Evolutionary conservation across 2,888 invertebrate genomes (phyloP).

Genomic region (Iphiclides podalirius): DNA sequence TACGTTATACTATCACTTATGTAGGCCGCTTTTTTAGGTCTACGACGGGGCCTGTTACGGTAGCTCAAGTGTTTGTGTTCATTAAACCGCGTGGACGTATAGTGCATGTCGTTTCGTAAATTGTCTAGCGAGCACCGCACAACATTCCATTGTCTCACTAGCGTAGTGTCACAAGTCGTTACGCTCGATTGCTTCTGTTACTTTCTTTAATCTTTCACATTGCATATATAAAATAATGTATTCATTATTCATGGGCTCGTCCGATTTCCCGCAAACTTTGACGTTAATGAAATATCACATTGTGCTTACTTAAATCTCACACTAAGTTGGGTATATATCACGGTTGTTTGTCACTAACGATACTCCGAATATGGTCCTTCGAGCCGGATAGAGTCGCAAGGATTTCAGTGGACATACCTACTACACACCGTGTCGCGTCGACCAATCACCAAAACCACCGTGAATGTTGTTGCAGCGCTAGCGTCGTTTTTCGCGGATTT

Average conservation of each 20-base stretch:
- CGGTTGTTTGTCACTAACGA: background rate
- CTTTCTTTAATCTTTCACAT: background rate
- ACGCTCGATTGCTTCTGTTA: background rate
- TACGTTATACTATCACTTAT: too few relatives aligned
- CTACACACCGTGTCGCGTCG: too few relatives aligned
- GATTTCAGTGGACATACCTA: background rate
- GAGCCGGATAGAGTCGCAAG: background rate
- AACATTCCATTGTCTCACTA: constrained; percentile 7
- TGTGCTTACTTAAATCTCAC: background rate
- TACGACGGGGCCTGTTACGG: too few relatives aligned
- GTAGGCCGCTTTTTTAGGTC: too few relatives aligned
- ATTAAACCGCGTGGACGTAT: background rate
- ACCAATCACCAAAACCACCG: constrained; percentile 2
- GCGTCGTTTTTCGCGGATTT: constrained; percentile 84
- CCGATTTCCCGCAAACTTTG: background rate
- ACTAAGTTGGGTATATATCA: background rate
- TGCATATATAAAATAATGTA: constrained; percentile 16
- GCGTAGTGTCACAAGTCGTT: constrained; percentile 7
- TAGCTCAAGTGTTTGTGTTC: background rate
- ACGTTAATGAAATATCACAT: background rate
- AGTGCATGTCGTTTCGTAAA: constrained; percentile 17
- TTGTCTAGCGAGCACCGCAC: constrained; percentile 16
- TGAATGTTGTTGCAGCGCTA: constrained; percentile 83
- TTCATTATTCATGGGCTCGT: constrained; percentile 15
- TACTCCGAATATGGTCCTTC: background rate